Percentiles rank a stretch among this genome's conserved stretches.
Conservation (phyloP, 2,113 vertebrate genomes). For the Phaethon lepturus region DNA sequence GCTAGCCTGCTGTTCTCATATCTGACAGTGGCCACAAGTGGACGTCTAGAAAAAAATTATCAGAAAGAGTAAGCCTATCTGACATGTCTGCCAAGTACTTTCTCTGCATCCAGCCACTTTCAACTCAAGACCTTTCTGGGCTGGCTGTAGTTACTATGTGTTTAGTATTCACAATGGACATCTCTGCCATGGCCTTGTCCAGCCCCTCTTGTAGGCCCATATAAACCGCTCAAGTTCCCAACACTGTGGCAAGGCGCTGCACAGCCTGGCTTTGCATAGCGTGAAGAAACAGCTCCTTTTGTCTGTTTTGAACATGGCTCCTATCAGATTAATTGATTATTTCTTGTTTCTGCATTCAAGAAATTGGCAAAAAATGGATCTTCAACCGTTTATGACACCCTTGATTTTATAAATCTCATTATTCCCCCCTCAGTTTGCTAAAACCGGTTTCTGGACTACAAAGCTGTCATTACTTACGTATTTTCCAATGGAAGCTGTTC, state of each 20-base stretch:
- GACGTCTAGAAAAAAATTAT: not conserved
- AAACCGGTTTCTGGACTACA: not conserved
- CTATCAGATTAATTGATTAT: not conserved
- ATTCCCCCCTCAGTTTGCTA: not conserved
- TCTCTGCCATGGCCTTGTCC: not conserved
- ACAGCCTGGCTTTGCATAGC: not conserved
- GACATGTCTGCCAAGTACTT: not conserved
- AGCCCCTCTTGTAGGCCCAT: not conserved
- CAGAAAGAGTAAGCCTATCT: not conserved
- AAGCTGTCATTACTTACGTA: not conserved
- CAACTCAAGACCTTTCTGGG: not conserved
- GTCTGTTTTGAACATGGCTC: not conserved
- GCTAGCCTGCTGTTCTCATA: not conserved
- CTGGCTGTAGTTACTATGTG: not conserved
- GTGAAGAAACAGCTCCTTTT: not conserved
- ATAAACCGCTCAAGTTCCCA: not conserved
- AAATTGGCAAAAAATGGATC: not conserved
- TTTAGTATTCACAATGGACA: not conserved
- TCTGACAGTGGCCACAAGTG: not conserved
- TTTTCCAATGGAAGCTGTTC: not conserved
- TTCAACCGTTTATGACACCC: not conserved
- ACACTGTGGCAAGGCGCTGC: not conserved
- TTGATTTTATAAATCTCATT: not conserved
- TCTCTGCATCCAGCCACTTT: not conserved
- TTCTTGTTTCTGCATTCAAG: not conserved